Base-by-base conservation (phyloP, 2,113 vertebrate genomes). In the Gadus chalcogrammus region DNA sequence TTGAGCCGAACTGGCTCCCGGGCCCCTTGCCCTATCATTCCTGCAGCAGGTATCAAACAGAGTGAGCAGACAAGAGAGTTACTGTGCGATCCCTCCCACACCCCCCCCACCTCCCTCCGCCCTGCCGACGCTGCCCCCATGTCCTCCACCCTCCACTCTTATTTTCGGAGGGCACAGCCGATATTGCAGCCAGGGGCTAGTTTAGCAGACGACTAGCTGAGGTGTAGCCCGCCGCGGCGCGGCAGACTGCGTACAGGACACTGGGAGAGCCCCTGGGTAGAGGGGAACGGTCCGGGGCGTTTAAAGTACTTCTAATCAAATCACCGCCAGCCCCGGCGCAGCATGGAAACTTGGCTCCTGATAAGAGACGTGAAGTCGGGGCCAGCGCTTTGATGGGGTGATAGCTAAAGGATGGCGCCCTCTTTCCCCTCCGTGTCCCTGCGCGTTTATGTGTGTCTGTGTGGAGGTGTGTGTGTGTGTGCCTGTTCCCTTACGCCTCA, bases 341-440 rank as follows among this genome's bases (percentile, higher is more conserved):
- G 72, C 65, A 72, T 66, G 62, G 67, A 78, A 82, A 81, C 83
- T 60, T 81, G 78, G 79, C 81, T 24, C 52, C 71, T 81, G 80
- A 85, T 83, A 85, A 84, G 77, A 64, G 75, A 78, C 81, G 17
- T 24, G 58, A 65, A 79, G 80, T 80, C 64, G 67, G 67, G 82
- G 78, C 69, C 83, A 79, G 84, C 69, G 28, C 83, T 88, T 88
- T 88, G 84, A 84, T 86, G 84, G 85, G 84, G 85, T 81, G 83
- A 73, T 86, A 79, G 82, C 86, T 87, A 83, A 83, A 88, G 77
- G 81, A 87, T 85, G 84, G 68, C 68, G 65, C 80, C 81, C 77
- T 81, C 76, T 79, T 81, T 84, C 89, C 86, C 86, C 82, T 87
- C 81, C 79, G 83, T 85, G 53, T 55, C 12, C 1, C 12, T 55